Base-by-base conservation (phyloP, 1,140 invertebrate genomes). In the Megalonaias nervosa region DNA sequence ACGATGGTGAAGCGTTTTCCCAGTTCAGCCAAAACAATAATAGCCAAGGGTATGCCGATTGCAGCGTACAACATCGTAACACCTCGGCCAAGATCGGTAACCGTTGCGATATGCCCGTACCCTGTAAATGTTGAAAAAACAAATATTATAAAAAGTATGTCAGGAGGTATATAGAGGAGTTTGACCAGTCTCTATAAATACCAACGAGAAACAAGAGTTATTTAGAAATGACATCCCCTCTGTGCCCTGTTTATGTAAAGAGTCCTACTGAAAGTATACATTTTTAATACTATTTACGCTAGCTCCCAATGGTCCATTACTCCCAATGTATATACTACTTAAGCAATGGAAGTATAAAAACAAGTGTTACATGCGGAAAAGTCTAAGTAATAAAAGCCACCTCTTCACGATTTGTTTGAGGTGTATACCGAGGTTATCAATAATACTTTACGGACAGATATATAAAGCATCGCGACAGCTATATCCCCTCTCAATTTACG, bases 11-110 rank as follows among this genome's bases (percentile, higher is more conserved):
- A 72, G 16, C 74, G 76, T 61, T 85, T 87, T 58, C 79, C 91
- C 21, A 89, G 67, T 58, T 90, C 84, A 19, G 86, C 88, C 60
- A 91, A 77, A 58, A 91, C 86, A 14, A 91, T 84, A 57, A 99
- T 92, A 82, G 96, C 95, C 81, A 99, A 93, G 1, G 98, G 98
- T 80, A 99, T 99, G 17, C 98, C 98, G 77, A 99, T 95, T 67
- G 98, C 94, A 5, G 97, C 96, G 86, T 99, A 99, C 11, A 97
- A 92, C 72, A 99, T 98, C 0, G 96, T 97, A 12, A 97, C 93
- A 0, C 95, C 94, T 82, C 95, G 93, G 56, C 98, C 98, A 2
- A 94, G 93, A 3, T 91, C 93, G 14, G 97, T 99, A 71, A 94
- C 94, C 1, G 97, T 97, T 57, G 94, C 94, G 80, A 98, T 96